Base-by-base conservation (phyloP, 2,113 vertebrate species). In the Origma solitaria region DNA sequence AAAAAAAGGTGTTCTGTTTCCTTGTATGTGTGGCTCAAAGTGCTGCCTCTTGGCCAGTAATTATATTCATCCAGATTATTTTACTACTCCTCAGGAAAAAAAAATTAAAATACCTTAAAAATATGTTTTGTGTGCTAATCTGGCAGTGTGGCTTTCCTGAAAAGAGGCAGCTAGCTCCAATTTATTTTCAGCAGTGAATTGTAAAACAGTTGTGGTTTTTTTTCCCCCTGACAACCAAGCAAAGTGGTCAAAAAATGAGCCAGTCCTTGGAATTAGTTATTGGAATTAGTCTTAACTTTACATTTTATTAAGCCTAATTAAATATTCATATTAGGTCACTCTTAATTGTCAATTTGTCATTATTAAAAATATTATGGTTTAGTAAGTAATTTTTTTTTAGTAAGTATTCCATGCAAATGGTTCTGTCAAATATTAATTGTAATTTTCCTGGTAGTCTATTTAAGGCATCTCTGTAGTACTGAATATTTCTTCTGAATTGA, bases 341-440 rank as follows among this genome's bases (percentile, higher is more conserved):
- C 70, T 92, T 72, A 87, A 78, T n/a, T 76, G 73, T 89, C 40
- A 77, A 88, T 79, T 96, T 97, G 38, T 85, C 71, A 66, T 95
- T 90, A 50, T 85, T 85, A 73, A 94, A 75, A 77, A 33, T 19
- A 33, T 42, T 92, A 16, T 13, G 20, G 31, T 71, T 95, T 92
- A 92, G 75, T 72, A 61, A 86, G 35, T 95, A 45, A 76, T 90
- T 61, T 88, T 71, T 88, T 71, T 79, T 49, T 6, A 85, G 77
- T 86, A 91, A 92, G 61, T 91, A n/a, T 54, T 77, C 58, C 64
- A 42, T 91, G 62, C 47, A 96, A 85, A 88, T 73, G 4, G 30
- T 66, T 94, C 50, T 70, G 60, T 73, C 6, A 92, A 96, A 97
- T 73, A 45, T 58, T 66, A 49, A 73, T 53, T 87, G 38, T 71